A percentile compares a stretch with the other conserved stretches of the same genome.
phyloP scores from a whole-genome alignment of 2,888 invertebrate genomes.

The Molanna angustata region DNA sequence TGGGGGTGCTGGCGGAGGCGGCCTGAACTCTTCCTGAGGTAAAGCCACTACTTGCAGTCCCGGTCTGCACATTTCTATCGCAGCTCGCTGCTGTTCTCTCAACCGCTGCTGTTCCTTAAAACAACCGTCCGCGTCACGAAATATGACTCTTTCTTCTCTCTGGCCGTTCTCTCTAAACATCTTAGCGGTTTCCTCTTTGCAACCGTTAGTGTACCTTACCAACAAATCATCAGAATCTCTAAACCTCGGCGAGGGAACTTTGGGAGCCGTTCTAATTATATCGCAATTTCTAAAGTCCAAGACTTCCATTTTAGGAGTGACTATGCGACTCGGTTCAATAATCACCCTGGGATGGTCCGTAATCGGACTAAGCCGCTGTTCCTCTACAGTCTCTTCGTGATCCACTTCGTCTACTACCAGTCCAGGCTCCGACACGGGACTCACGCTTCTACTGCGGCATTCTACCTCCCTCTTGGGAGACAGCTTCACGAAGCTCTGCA shows the following conservation, averaged over 20 bases:
- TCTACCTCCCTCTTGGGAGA: slow-evolving; percentile 28
- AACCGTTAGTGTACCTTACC: slow-evolving; percentile 26
- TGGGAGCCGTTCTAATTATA: slow-evolving; percentile 13
- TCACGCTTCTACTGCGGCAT: slow-evolving; percentile 7
- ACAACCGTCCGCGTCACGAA: slow-evolving; percentile 28
- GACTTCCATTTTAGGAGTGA: slow-evolving; percentile 12
- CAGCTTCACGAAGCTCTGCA: slow-evolving; percentile 24
- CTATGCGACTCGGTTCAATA: slow-evolving; percentile 27
- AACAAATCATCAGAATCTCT: slow-evolving; percentile 15
- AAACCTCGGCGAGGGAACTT: not conserved
- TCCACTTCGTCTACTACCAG: slow-evolving; percentile 22
- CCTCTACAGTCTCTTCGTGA: slow-evolving; percentile 29
- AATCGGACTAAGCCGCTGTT: slow-evolving; percentile 12
- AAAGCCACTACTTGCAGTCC: slow-evolving; percentile 46
- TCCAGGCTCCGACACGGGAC: slow-evolving; percentile 15
- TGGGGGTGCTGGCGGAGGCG: slow-evolving; percentile 39
- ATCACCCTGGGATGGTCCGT: slow-evolving; percentile 29
- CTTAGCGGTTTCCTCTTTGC: slow-evolving; percentile 15
- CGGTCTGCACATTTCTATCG: slow-evolving; percentile 47
- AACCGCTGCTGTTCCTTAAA: slow-evolving; percentile 24
- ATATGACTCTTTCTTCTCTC: slow-evolving; percentile 49
- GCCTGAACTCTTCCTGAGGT: slow-evolving; percentile 43
- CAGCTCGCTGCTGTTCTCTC: slow-evolving; percentile 34
- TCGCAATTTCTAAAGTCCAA: slow-evolving; percentile 25
- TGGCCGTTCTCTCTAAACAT: slow-evolving; percentile 34